Evolutionary conservation across 2,888 invertebrate genomes (phyloP), one percentile per base, ranked within the genome.

Genomic region (Thecocarcelia acutangulata): DNA sequence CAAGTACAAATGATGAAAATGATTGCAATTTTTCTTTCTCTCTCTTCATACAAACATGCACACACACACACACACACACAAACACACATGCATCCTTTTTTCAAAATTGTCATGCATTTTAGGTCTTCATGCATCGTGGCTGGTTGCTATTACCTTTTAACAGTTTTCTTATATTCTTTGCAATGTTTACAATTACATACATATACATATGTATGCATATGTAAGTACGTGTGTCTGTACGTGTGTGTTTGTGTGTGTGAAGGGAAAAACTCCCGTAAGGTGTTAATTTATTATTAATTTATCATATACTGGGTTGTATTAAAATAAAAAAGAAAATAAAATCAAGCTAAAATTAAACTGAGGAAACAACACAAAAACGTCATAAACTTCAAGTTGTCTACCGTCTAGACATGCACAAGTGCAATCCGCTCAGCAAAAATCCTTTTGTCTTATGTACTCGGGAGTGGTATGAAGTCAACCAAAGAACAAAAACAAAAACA

Each of bases 221-320:
- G 17, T n/a, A n/a, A n/a, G n/a, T n/a, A n/a, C n/a, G n/a, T 28
- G 13, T 56, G 37, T 50, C 17, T 44, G 56, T 15, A 6, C 17
- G 44, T 42, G 44, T 42, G 63, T 63, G 19, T 58, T 13, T 3
- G 9, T 5, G 33, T 19, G 13, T 6, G 42, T 52, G 15, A 37
- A 12, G 33, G 48, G 72, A 66, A 61, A 48, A 78, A 82, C 82
- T 78, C 78, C 82, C 82, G 82, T 82, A 82, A 82, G 82, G 82
- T 82, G 82, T 82, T 82, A 82, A 82, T 82, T 82, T 82, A 82
- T 82, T 82, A 82, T 82, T 82, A 82, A 82, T 82, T 82, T 82
- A 77, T 82, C 82, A 82, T 82, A 75, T 54, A 70, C 66, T 44
- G 44, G 54, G 12, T 54, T 66, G 66, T 40, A 73, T 72, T 33